Evolutionary conservation across 2,888 invertebrate genomes (phyloP), one percentile per base, ranked within the genome.

Genomic region (Folsomia manolachei): DNA sequence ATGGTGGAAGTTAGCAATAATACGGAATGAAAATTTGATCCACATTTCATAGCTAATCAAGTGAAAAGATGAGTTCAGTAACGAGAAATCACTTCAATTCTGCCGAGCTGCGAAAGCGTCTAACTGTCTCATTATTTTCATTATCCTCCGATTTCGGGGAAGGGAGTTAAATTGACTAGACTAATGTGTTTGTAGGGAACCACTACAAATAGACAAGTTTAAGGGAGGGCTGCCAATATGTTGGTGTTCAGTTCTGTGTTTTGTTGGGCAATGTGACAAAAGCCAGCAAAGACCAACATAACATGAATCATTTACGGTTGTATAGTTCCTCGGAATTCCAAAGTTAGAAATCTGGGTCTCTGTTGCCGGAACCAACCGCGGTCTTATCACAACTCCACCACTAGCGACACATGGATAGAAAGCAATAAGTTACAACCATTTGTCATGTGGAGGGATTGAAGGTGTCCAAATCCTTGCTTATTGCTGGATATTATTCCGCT

Each of bases 241-340:
- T n/a, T n/a, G n/a, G n/a, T n/a, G n/a, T n/a, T n/a, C 39, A 39
- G 39, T 39, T 4, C 7, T 39, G 39, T 39, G 39, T 39, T 39
- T 39, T 39, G 39, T 39, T 39, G 39, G 7, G 39, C 14, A 39
- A 39, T 39, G 14, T 39, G 39, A 39, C 39, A 39, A 39, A 39
- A n/a, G n/a, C 39, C 14, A n/a, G n/a, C 39, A 14, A 14, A 39
- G 39, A 39, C 39, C 7, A 39, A 39, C 39, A 56, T 19, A n/a
- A 14, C 56, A 80, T 79, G 80, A 75, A 80, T 80, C 80, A 80
- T 79, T 73, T 74, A 76, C 80, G 79, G 76, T 77, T 79, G 77
- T 75, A 76, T 80, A 78, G 72, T 64, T 78, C 75, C 71, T 56
- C 74, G 80, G 80, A 73, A 80, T 80, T 71, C 75, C 39, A 39